Base-by-base conservation (phyloP, 2,888 invertebrate genomes). In the Dryadula phaetusa region DNA sequence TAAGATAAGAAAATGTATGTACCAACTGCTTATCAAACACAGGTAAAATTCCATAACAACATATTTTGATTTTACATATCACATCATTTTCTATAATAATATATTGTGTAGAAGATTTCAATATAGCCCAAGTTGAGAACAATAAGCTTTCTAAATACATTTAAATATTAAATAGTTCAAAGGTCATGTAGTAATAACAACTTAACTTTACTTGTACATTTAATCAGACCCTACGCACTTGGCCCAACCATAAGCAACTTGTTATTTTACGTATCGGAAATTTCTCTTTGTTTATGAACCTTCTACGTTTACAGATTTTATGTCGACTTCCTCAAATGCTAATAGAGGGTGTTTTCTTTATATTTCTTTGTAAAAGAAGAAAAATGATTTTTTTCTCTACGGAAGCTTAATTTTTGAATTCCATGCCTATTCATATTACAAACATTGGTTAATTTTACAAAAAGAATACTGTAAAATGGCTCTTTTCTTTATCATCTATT, bases 271-370 rank as follows among this genome's bases (percentile, higher is more conserved):
- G 60, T 63, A 65, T 65, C 40, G 49, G 52, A 49, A 47, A 49
- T 65, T 64, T 25, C 64, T 25, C 65, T 65, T 69, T 65, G 65
- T 65, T 69, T 64, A 49, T 25, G 18, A 44, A 58, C 62, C 25
- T 37, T 47, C 62, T 56, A 56, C 68, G 62, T 58, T 65, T 62
- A 42, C 58, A 67, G 44, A 67, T 67, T 63, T 67, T 63, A 53
- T 58, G 52, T 60, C 37, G 58, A 67, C 56, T 66, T 66, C 47
- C 62, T 49, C 64, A 64, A 66, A 47, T 64, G 67, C 61, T 64
- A 54, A 68, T 64, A 64, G 60, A 56, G 49, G 46, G 46, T 61
- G 28, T 53, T 68, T 61, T 61, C 64, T 64, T 64, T 64, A 54
- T 47, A 46, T 37, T 37, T 18, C 49, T 16, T 46, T 20, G 47